Evolutionary conservation across 2,113 vertebrate species (phyloP).

Genomic region (Oncorhynchus tshawytscha): DNA sequence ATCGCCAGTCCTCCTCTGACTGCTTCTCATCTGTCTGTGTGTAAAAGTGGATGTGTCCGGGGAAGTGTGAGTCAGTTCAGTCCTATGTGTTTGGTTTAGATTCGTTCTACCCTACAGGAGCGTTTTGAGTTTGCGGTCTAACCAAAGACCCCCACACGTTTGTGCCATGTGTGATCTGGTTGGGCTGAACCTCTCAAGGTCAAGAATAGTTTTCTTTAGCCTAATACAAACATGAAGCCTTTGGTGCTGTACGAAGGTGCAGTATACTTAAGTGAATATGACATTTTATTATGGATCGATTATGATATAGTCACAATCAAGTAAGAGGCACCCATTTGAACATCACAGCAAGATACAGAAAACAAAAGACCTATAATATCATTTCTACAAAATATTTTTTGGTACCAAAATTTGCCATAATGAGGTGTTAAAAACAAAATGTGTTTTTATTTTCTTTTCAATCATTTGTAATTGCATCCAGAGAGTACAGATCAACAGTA

Average conservation of each 20-base stretch:
- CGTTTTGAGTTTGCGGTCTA: neutral
- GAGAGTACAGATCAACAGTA: slow-evolving; percentile 49
- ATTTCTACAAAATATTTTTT: slow-evolving; percentile 58
- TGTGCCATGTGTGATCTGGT: neutral
- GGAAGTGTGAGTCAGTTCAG: neutral
- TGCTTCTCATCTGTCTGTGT: neutral
- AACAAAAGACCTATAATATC: slow-evolving; percentile 38
- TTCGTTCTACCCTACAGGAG: neutral
- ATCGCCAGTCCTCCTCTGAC: too few relatives aligned
- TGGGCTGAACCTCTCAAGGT: neutral
- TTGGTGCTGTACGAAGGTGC: slow-evolving; percentile 21
- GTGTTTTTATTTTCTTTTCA: slow-evolving; percentile 67
- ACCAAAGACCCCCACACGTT: neutral
- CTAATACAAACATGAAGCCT: neutral
- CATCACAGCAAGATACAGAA: slow-evolving; percentile 27
- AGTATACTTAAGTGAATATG: slow-evolving; percentile 52
- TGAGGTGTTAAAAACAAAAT: slow-evolving; percentile 47
- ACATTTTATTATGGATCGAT: slow-evolving; percentile 63
- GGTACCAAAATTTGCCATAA: slow-evolving; percentile 56
- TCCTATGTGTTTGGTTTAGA: neutral
- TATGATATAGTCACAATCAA: slow-evolving; percentile 47
- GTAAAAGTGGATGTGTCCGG: too few relatives aligned
- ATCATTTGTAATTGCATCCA: slow-evolving; percentile 66
- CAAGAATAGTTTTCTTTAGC: neutral
- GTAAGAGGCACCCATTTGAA: slow-evolving; percentile 35